Evolutionary conservation across 2,113 vertebrate species (phyloP).

Genomic region (Colaptes auratus): DNA sequence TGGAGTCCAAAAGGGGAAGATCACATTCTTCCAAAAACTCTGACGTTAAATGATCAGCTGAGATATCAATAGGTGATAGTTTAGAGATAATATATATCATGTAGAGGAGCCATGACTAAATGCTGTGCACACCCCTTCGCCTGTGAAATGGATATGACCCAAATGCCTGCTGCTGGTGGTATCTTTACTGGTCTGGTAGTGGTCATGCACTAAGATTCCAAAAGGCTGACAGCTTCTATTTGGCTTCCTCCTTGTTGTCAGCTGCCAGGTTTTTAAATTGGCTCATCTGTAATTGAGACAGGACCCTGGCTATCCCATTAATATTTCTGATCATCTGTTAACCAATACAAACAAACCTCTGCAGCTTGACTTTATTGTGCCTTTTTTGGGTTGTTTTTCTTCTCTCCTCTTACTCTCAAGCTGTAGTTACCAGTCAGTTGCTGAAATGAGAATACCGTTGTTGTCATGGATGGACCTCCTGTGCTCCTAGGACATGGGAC

Average conservation of each 20-base stretch:
- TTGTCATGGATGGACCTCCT: neutral
- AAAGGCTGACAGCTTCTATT: conserved; percentile 59
- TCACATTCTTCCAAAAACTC: neutral
- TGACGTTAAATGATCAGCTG: neutral
- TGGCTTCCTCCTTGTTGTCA: conserved; percentile 45
- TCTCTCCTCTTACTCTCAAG: neutral
- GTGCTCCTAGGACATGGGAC: neutral
- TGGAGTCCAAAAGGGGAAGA: neutral
- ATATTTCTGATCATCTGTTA: neutral
- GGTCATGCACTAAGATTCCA: conserved; percentile 63
- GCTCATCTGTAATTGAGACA: conserved; percentile 34
- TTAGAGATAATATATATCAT: neutral
- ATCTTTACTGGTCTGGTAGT: conserved; percentile 53
- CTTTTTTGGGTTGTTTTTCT: neutral
- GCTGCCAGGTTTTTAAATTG: conserved; percentile 44
- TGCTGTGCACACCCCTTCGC: neutral
- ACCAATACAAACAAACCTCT: neutral
- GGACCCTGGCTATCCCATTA: conserved; percentile 7
- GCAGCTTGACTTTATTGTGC: neutral
- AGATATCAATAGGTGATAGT: neutral
- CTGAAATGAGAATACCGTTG: neutral
- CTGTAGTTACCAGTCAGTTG: neutral
- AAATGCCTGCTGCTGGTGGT: conserved; percentile 30
- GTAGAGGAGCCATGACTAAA: neutral
- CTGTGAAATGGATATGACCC: conserved; percentile 53